Conservation (phyloP, 2,888 invertebrate genomes). For the Melanophora roralis region DNA sequence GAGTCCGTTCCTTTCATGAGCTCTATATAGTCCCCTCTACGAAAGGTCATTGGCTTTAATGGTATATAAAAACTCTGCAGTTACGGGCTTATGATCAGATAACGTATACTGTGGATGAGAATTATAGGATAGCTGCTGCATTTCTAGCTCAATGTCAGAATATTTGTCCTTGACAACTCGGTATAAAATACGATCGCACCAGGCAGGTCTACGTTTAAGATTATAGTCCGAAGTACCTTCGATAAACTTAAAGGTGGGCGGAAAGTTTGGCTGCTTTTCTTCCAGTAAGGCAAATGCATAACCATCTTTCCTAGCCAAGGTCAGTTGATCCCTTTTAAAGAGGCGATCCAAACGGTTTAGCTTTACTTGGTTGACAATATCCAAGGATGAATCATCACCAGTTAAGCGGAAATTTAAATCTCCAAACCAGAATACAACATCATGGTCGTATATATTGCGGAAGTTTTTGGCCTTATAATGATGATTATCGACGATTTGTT, state of each 20-base stretch:
- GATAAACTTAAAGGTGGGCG: slow-evolving; percentile 92
- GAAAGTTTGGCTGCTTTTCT: slow-evolving; percentile 86
- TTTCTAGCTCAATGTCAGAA: slow-evolving; percentile 86
- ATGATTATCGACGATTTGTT: slow-evolving; percentile 89
- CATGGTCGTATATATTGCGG: slow-evolving; percentile 91
- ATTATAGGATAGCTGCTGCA: slow-evolving; percentile 85
- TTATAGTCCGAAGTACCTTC: slow-evolving; percentile 87
- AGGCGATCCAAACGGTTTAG: slow-evolving; percentile 83
- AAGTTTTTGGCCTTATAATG: slow-evolving; percentile 86
- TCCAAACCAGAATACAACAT: slow-evolving; percentile 96
- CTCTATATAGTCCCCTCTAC: slow-evolving; percentile 69
- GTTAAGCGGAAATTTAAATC: slow-evolving; percentile 91
- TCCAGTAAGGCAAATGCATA: slow-evolving; percentile 89
- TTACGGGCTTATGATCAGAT: slow-evolving; percentile 96
- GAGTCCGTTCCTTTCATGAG: slow-evolving; percentile 67
- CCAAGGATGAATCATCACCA: slow-evolving; percentile 82
- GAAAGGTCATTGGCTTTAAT: slow-evolving; percentile 66
- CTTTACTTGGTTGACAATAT: slow-evolving; percentile 82
- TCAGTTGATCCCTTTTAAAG: slow-evolving; percentile 86
- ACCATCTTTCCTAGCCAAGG: slow-evolving; percentile 83
- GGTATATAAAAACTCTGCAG: slow-evolving; percentile 82
- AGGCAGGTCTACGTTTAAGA: slow-evolving; percentile 92
- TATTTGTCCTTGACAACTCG: slow-evolving; percentile 90
- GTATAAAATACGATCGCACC: slow-evolving; percentile 95
- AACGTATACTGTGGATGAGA: slow-evolving; percentile 86